Percentiles rank a stretch among this genome's conserved stretches.
Conservation (phyloP, 2,797 vertebrate species). For the Chrosomus eos region DNA sequence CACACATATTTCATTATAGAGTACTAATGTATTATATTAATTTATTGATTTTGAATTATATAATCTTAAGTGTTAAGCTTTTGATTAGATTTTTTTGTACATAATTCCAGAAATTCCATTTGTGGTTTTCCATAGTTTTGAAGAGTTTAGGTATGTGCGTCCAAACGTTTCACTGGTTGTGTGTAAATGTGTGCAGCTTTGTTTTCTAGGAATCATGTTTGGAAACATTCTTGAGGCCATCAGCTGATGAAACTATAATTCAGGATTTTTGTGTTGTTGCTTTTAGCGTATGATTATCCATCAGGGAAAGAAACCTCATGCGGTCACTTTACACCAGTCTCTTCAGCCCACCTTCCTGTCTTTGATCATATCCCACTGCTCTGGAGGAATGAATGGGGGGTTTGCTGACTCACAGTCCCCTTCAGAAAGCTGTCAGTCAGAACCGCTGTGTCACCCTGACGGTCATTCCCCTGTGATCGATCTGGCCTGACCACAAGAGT, state of each 20-base stretch:
- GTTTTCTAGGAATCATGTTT: constrained; percentile 20
- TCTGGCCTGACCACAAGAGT: constrained; percentile 44
- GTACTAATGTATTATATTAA: neutral
- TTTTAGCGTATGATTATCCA: constrained; percentile 19
- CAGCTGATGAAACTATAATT: constrained; percentile 24
- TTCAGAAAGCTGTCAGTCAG: constrained; percentile 56
- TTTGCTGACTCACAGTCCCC: constrained; percentile 59
- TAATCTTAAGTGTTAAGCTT: neutral
- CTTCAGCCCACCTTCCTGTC: neutral
- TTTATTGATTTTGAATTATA: neutral
- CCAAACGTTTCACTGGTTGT: neutral
- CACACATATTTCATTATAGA: too few relatives aligned
- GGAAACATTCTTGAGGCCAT: constrained; percentile 23
- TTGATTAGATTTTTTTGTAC: neutral
- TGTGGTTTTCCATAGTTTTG: neutral
- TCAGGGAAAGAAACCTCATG: constrained; percentile 10
- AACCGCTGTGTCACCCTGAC: constrained; percentile 46
- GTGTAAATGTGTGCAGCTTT: neutral
- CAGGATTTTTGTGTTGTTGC: neutral
- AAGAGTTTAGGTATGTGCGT: neutral
- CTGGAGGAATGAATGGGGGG: constrained; percentile 28
- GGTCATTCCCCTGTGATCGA: constrained; percentile 57
- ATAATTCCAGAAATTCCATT: neutral
- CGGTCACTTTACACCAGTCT: neutral
- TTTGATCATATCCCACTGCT: constrained; percentile 25